phyloP scores from a whole-genome alignment of 2,888 invertebrate genomes.

The Molanna angustata region DNA sequence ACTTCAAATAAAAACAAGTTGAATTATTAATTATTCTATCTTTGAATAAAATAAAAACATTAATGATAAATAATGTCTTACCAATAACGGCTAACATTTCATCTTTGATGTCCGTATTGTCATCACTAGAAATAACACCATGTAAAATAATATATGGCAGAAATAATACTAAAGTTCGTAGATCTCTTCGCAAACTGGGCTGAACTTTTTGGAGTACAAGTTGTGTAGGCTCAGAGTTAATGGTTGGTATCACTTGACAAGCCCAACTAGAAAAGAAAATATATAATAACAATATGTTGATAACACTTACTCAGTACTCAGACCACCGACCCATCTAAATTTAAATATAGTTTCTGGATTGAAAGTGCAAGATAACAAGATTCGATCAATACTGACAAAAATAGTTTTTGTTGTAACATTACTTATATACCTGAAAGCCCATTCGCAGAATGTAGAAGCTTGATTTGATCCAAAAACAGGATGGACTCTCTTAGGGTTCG shows the following conservation, averaged over 20 bases:
- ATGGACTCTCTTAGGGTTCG: slow-evolving; percentile 48
- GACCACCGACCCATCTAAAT: no score
- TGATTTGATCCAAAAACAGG: slow-evolving; percentile 66
- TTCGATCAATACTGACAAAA: no score
- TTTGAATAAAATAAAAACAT: no score
- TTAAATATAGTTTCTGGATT: no score
- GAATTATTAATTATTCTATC: background rate
- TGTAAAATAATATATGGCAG: slow-evolving; percentile 72
- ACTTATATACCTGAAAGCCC: slow-evolving; percentile 75
- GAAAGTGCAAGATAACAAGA: no score
- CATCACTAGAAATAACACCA: slow-evolving; percentile 55
- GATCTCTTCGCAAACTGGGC: slow-evolving; percentile 72
- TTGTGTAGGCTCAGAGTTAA: slow-evolving; percentile 58
- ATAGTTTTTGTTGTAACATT: no score
- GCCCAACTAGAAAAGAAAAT: slow-evolving; percentile 60
- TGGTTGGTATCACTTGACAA: slow-evolving; percentile 61
- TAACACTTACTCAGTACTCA: no score
- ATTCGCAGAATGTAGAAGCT: slow-evolving; percentile 66
- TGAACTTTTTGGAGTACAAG: slow-evolving; percentile 66
- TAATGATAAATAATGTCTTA: slow-evolving; percentile 28
- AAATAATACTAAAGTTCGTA: slow-evolving; percentile 68
- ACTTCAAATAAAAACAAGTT: no score
- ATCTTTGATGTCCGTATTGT: slow-evolving; percentile 42
- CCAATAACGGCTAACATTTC: slow-evolving; percentile 52
- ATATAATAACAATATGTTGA: no score